Evolutionary conservation across 2,797 vertebrate genomes (phyloP).

Genomic region (Acrossocheilus fasciatus): DNA sequence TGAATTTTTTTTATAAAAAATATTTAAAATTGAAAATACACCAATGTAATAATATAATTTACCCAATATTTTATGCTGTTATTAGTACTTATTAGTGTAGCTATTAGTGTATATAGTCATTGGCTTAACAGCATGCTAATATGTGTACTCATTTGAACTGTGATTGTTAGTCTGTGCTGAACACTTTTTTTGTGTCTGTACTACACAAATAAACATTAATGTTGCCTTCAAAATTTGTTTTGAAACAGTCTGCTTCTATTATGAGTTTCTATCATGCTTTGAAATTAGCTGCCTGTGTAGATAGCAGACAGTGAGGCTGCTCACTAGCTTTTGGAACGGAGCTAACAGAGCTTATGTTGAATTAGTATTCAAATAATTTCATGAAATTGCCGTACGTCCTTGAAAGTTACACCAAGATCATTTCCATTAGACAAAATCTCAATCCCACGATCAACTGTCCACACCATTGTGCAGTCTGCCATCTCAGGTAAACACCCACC

Average conservation of each 20-base stretch:
- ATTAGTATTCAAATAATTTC: neutral
- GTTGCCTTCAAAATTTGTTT: neutral
- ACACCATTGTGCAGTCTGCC: slow-evolving; percentile 2
- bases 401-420: neutral
- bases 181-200: neutral
- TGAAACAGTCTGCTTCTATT: neutral
- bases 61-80: neutral
- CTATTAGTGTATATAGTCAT: neutral
- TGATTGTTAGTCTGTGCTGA: neutral
- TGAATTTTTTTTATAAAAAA: neutral
- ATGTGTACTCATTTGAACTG: neutral
- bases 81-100: neutral
- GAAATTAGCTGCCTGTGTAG: neutral
- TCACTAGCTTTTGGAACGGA: neutral
- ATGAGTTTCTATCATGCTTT: neutral
- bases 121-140: neutral
- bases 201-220: neutral
- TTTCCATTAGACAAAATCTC: neutral
- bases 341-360: neutral
- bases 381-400: neutral
- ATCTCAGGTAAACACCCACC: slow-evolving; percentile 23
- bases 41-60: neutral
- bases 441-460: neutral
- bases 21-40: neutral
- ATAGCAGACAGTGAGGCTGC: neutral